These are phyloP conservation scores for Synanthedon formicaeformis DNA, from an alignment of 2,888 invertebrate genomes.

Conservation along the genomic window DNA sequence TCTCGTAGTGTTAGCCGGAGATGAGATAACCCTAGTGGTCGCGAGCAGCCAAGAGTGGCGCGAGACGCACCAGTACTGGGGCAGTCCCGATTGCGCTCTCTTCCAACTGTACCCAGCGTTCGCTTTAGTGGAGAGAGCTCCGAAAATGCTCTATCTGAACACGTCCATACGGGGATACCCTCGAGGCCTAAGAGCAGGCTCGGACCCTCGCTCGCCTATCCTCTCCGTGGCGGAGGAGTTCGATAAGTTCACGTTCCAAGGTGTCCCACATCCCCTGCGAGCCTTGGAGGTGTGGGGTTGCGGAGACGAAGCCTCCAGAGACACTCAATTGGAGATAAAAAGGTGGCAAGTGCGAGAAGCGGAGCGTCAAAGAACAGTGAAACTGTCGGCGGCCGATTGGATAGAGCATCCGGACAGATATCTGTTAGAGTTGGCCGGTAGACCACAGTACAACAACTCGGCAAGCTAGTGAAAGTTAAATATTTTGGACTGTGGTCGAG, in stretches of 20 bases:
- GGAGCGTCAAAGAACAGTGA: slow-evolving; percentile 86
- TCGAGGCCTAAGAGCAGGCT: slow-evolving; percentile 83
- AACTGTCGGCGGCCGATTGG: slow-evolving; percentile 92
- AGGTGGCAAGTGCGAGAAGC: slow-evolving; percentile 92
- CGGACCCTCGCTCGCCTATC: slow-evolving; percentile 81
- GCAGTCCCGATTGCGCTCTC: slow-evolving; percentile 81
- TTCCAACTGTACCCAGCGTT: slow-evolving; percentile 80
- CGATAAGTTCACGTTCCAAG: slow-evolving; percentile 75
- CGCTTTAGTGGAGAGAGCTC: neutral
- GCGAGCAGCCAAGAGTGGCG: slow-evolving; percentile 86
- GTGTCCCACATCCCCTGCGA: slow-evolving; percentile 73
- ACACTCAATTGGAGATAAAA: slow-evolving; percentile 89
- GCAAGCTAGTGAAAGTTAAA: slow-evolving; percentile 47
- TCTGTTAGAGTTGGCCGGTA: slow-evolving; percentile 87
- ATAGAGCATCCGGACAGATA: slow-evolving; percentile 95
- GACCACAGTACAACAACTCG: slow-evolving; percentile 82
- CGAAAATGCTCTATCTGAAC: slow-evolving; percentile 82
- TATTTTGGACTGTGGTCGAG: no score
- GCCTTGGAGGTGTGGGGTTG: slow-evolving; percentile 89
- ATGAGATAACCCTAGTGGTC: slow-evolving; percentile 79
- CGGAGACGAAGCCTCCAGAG: slow-evolving; percentile 81
- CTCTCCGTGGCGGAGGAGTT: slow-evolving; percentile 82
- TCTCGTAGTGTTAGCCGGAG: slow-evolving; percentile 70
- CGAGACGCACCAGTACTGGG: slow-evolving; percentile 87
- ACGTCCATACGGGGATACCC: slow-evolving; percentile 87